phyloP scores from a whole-genome alignment of 92 coral and sea anemone species.

The Parazoanthus atlanticus region DNA sequence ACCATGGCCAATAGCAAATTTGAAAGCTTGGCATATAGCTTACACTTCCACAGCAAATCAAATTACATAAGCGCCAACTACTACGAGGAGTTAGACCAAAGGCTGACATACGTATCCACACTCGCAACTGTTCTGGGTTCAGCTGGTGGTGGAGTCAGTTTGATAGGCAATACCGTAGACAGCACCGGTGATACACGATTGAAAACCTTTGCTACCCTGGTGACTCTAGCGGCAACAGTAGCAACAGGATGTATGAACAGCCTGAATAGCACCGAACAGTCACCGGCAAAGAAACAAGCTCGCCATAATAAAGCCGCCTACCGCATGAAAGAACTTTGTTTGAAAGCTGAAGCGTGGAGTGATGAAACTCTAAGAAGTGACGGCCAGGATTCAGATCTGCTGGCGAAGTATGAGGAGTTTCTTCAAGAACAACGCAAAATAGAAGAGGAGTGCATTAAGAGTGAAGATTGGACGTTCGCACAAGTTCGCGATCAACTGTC shows the following conservation, averaged over 20 bases:
- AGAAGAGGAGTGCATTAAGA: neutral
- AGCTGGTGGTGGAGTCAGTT: neutral
- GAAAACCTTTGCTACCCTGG: neutral
- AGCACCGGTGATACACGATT: neutral
- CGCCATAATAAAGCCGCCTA: neutral
- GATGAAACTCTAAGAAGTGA: neutral
- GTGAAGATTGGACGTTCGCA: neutral
- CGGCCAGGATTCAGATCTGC: neutral
- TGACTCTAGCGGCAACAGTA: neutral
- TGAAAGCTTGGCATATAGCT: constrained; percentile 4
- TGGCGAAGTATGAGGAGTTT: neutral
- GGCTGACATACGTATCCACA: neutral
- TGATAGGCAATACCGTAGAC: neutral
- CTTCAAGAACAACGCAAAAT: neutral
- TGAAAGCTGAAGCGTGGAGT: constrained; percentile 3
- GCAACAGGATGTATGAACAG: neutral
- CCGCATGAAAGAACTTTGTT: neutral
- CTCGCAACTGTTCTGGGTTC: neutral
- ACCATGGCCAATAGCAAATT: neutral
- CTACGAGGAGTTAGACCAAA: neutral
- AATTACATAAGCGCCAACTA: constrained; percentile 19
- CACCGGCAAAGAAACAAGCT: neutral
- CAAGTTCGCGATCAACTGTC: neutral
- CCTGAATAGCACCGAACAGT: neutral
- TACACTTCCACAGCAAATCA: constrained; percentile 6